Evolutionary conservation across 2,797 vertebrate species (phyloP).

Genomic region (Bradypodion pumilum): DNA sequence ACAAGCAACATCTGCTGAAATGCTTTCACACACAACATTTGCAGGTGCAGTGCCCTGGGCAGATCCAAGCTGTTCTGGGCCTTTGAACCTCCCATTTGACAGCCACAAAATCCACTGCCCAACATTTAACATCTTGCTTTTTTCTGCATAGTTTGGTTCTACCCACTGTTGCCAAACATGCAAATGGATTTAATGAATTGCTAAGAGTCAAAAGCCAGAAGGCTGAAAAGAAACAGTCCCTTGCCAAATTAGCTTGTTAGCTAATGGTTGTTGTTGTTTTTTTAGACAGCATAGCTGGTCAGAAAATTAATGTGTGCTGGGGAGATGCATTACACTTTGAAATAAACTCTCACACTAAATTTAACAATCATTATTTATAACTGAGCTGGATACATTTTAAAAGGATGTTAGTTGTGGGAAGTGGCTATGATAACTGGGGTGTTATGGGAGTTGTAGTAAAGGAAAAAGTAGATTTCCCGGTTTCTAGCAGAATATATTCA

Average conservation of each 20-base stretch:
- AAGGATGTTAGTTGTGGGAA: background rate
- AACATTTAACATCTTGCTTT: background rate
- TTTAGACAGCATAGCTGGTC: background rate
- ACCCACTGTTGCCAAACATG: background rate
- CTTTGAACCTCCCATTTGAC: background rate
- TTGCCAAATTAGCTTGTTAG: constrained; percentile 10
- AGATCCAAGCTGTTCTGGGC: background rate
- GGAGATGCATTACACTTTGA: background rate
- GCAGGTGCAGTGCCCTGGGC: constrained; percentile 4
- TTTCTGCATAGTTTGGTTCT: background rate
- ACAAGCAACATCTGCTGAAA: constrained; percentile 8
- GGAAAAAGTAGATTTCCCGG: too few species aligned
- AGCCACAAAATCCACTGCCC: background rate
- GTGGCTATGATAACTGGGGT: too few species aligned
- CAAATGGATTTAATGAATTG: constrained; percentile 6
- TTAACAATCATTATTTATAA: background rate
- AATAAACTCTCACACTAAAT: background rate
- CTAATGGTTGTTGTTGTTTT: background rate
- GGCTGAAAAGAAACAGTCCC: background rate
- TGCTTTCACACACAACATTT: background rate
- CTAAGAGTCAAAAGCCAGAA: constrained; percentile 6
- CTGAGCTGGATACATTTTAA: background rate
- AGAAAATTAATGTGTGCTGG: background rate
- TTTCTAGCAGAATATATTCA: too few species aligned
- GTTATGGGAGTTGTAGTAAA: too few species aligned